These are phyloP conservation scores for Drosophila trichaetosa DNA, from an alignment of 2,888 invertebrate genomes.

Conservation along the genomic window DNA sequence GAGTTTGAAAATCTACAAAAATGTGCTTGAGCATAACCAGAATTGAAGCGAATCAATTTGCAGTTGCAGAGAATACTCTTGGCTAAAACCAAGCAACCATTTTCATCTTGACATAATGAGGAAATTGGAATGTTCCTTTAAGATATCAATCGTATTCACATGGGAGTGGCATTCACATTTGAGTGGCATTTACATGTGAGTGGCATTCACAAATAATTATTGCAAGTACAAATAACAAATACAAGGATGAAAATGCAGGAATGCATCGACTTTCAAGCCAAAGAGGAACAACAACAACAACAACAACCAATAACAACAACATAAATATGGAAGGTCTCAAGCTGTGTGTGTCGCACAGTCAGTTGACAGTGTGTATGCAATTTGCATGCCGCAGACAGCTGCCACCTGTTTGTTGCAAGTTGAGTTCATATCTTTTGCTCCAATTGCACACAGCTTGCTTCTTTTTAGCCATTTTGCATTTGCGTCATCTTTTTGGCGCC, in stretches of 20 bases:
- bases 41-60: background rate
- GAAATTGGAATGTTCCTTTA: background rate
- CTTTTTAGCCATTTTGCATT: slow-evolving; percentile 32
- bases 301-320: background rate
- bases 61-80: background rate
- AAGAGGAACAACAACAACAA: background rate
- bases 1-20: background rate
- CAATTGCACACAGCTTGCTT: slow-evolving; percentile 14
- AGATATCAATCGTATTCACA: background rate
- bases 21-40: background rate
- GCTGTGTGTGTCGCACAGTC: background rate
- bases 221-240: background rate
- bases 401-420: slow-evolving; percentile 33
- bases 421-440: slow-evolving; percentile 11
- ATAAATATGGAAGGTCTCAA: background rate
- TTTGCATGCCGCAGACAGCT: slow-evolving; percentile 30
- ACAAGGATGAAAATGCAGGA: background rate
- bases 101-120: background rate
- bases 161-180: background rate
- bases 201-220: background rate
- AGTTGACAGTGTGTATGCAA: slow-evolving; percentile 11
- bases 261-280: background rate
- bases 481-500: slow-evolving; percentile 39
- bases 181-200: background rate
- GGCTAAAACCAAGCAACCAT: background rate